A percentile compares a stretch with the other conserved stretches of the same genome.
phyloP scores from a whole-genome alignment of 2,888 invertebrate genomes.

The Pyrrhia umbra region DNA sequence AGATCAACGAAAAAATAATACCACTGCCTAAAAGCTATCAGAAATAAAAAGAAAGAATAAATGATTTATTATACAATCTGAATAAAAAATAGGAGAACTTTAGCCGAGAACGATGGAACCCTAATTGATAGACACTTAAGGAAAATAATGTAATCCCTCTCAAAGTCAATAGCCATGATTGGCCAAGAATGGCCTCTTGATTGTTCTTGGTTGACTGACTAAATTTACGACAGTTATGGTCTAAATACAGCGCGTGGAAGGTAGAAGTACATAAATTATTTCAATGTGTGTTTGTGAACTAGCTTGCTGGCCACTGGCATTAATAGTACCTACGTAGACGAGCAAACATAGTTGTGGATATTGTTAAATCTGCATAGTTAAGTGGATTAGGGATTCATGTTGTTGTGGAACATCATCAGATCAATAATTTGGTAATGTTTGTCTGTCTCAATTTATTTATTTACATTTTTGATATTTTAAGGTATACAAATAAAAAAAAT shows the following conservation, averaged over 20 bases:
- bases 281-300: conserved; percentile 34
- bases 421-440: not conserved
- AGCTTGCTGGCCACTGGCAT: not conserved
- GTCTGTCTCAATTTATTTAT: not conserved
- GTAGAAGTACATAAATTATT: conserved; percentile 47
- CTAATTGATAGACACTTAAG: conserved; percentile 51
- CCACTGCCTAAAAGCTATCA: not conserved
- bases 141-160: conserved; percentile 53
- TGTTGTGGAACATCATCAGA: conserved; percentile 14
- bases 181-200: conserved; percentile 20
- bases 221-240: conserved; percentile 26
- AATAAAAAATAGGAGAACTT: conserved; percentile 10
- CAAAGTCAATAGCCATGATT: conserved; percentile 51
- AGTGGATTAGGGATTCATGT: conserved; percentile 24
- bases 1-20: not conserved
- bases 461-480: too few species aligned
- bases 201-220: conserved; percentile 11
- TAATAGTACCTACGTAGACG: conserved; percentile 5
- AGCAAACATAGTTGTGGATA: conserved; percentile 42
- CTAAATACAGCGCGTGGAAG: conserved; percentile 23
- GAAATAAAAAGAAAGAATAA: conserved; percentile 17
- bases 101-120: not conserved
- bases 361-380: conserved; percentile 42
- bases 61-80: not conserved
- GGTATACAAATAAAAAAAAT: too few species aligned